These are phyloP conservation scores for Augiades crinisus DNA, from an alignment of 2,888 invertebrate genomes.

Conservation along the genomic window DNA sequence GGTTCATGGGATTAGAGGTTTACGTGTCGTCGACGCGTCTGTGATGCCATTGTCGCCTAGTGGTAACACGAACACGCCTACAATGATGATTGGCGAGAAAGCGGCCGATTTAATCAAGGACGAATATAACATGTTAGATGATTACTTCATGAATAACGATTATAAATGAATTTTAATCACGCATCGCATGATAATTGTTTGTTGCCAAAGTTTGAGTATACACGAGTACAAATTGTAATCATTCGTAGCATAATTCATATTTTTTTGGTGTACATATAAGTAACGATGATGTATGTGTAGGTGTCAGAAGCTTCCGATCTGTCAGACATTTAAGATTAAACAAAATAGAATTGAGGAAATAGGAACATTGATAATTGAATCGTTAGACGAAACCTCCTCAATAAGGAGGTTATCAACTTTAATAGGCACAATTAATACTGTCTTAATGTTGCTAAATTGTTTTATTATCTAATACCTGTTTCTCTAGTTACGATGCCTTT, in stretches of 20 bases:
- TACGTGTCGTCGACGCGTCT: conserved; percentile 65
- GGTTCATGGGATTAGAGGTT: conserved; percentile 51
- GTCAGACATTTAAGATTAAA: too few relatives aligned
- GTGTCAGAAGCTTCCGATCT: too few relatives aligned
- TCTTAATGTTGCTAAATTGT: not conserved
- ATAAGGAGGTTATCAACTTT: too few relatives aligned
- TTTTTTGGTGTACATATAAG: not conserved
- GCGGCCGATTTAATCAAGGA: conserved; percentile 66
- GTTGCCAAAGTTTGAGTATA: not conserved
- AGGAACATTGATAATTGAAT: not conserved
- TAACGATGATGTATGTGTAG: too few relatives aligned
- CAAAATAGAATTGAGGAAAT: too few relatives aligned
- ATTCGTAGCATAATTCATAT: too few relatives aligned
- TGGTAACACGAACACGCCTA: conserved; percentile 64
- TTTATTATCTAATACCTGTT: not conserved
- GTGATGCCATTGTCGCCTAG: conserved; percentile 62
- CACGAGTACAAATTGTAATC: too few relatives aligned
- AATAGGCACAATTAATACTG: not conserved
- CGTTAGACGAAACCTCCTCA: too few relatives aligned
- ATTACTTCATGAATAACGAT: conserved; percentile 10
- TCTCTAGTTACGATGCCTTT: not conserved
- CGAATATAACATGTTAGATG: conserved; percentile 36
- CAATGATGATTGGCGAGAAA: conserved; percentile 72
- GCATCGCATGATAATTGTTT: not conserved
- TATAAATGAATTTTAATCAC: conserved; percentile 1